Percentiles rank a stretch among this genome's conserved stretches.
Conservation (phyloP, 2,888 invertebrate species). For the Mythimna pallens region DNA sequence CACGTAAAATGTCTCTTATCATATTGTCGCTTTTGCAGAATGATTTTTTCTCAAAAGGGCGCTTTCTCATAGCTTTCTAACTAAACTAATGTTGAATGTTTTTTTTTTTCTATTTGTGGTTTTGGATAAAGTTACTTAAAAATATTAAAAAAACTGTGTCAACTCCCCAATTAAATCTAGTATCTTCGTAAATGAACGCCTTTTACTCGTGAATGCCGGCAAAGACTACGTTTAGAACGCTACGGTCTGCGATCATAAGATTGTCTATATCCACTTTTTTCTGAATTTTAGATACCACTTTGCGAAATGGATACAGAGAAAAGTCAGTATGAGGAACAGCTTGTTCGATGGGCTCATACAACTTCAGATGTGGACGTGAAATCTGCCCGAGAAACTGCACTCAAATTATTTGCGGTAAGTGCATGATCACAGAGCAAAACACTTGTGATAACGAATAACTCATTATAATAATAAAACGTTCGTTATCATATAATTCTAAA, state of each 20-base stretch:
- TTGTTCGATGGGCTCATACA: constrained; percentile 92
- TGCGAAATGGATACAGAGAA: constrained; percentile 95
- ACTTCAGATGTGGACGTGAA: constrained; percentile 92
- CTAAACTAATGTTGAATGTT: no score
- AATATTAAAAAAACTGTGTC: no score
- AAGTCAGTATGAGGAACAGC: constrained; percentile 94
- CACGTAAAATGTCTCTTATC: no score
- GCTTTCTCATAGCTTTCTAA: not conserved
- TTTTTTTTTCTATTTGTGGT: no score
- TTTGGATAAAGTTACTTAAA: no score
- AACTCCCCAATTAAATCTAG: no score
- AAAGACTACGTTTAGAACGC: not conserved
- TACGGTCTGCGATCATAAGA: not conserved
- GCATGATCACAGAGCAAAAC: constrained; percentile 28
- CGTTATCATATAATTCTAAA: constrained; percentile 19
- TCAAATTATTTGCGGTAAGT: constrained; percentile 97
- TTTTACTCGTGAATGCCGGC: not conserved
- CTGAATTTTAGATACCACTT: constrained; percentile 91
- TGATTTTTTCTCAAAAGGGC: not conserved
- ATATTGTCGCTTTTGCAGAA: no score
- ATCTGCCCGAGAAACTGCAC: constrained; percentile 94
- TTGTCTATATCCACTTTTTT: not conserved
- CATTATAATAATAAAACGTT: constrained; percentile 11
- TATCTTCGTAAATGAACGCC: no score
- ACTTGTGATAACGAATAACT: constrained; percentile 20